Evolutionary conservation across 2,113 vertebrate genomes (phyloP), one percentile per base, ranked within the genome.

Genomic region (Antigone vipio): DNA sequence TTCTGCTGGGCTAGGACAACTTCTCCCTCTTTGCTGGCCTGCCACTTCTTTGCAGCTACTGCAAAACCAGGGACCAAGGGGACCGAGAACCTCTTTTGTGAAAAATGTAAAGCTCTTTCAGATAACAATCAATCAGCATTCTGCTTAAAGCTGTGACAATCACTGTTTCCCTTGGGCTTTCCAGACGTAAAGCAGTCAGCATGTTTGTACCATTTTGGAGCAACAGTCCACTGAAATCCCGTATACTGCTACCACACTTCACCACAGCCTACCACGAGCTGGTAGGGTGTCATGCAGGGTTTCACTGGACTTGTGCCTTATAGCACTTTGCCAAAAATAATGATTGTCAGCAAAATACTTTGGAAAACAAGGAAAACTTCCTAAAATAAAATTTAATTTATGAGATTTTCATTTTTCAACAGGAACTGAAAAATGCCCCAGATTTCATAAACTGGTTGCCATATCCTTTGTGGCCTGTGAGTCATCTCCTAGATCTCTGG

Each of bases 371-470:
- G 72, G 10, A 35, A 79, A 90, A 38, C 11, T 91, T 92, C 35
- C 55, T 52, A 34, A 92, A 86, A 88, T 58, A 34, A 38, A 38
- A 42, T 47, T 10, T 5, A 63, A 55, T 72, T 88, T 82, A 12
- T 67, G 40, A 2, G 0, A 56, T 50, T 94, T 94, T 74, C 5
- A n/a, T 64, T 94, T 93, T 81, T 79, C 34, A 85, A 44, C 22
- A 44, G 56, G 24, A 77, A 89, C 15, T 78, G 34, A 88, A 86
- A 93, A 92, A 75, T 49, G 24, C 19, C 90, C 72, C 64, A 78
- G 60, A 95, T 95, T 96, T 94, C 96, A 93, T 78, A 75, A 96
- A 93, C 11, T 34, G 3, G 7, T 78, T 94, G 30, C 35, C 16
- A 63, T 88, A 52, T 74, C 58, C 50, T 78, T 44, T 92, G 56